Conservation (phyloP, 2,113 vertebrate genomes). For the Donacobius atricapilla region DNA sequence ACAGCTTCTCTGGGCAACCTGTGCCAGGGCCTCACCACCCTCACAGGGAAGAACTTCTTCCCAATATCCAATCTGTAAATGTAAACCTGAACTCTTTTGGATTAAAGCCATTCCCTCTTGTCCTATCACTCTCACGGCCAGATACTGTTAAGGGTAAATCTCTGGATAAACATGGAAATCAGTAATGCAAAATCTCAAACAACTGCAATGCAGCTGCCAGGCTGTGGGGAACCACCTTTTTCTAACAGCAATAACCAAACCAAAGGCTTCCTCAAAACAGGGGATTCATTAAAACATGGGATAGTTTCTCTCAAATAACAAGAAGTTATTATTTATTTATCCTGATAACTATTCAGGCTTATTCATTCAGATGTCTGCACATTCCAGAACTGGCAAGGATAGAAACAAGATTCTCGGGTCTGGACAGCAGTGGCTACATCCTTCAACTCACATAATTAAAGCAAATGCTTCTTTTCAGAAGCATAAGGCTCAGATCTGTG, state of each 20-base stretch:
- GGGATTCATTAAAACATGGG: rapidly evolving
- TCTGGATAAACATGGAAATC: background rate
- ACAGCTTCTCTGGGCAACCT: background rate
- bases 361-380: background rate
- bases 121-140: background rate
- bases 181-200: background rate
- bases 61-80: background rate
- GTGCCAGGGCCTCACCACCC: rapidly evolving
- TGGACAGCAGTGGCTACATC: background rate
- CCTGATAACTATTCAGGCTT: background rate
- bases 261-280: background rate
- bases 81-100: background rate
- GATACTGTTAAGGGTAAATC: background rate
- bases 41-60: background rate
- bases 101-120: background rate
- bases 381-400: background rate
- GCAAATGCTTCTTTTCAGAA: background rate
- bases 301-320: background rate
- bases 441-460: background rate
- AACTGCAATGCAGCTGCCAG: background rate
- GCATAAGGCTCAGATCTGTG: background rate
- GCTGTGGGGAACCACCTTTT: background rate
- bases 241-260: background rate
- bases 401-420: background rate
- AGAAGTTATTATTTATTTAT: background rate